A percentile compares a stretch with the other conserved stretches of the same genome.
Evolutionary conservation across 2,888 invertebrate genomes (phyloP).

Genomic region (Galeopsomyia nigrocyanea): DNA sequence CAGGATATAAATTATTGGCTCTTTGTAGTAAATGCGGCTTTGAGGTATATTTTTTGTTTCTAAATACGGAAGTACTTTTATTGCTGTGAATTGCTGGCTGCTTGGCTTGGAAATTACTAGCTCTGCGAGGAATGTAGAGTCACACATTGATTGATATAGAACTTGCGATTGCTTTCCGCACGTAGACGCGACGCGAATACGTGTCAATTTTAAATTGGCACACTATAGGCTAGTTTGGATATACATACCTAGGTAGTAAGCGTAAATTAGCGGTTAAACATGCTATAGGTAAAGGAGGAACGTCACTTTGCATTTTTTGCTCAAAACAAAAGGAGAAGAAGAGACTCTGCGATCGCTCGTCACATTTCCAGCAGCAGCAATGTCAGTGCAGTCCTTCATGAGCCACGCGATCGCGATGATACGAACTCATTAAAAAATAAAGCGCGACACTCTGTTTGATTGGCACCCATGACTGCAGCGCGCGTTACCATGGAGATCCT

Average conservation of each 20-base stretch:
- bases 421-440: slow-evolving; percentile 20
- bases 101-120: slow-evolving; percentile 27
- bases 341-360: slow-evolving; percentile 41
- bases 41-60: slow-evolving; percentile 31
- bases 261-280: slow-evolving; percentile 58
- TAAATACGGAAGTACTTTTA: slow-evolving; percentile 46
- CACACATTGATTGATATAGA: too few species aligned
- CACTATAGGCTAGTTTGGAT: neutral
- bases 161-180: too few species aligned
- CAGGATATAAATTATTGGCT: slow-evolving; percentile 59
- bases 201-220: too few species aligned
- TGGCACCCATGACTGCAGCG: slow-evolving; percentile 63
- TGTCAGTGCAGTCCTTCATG: slow-evolving; percentile 29
- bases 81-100: neutral
- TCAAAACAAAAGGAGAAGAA: slow-evolving; percentile 44
- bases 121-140: slow-evolving; percentile 21
- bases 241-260: slow-evolving; percentile 59
- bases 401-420: slow-evolving; percentile 5
- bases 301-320: slow-evolving; percentile 64
- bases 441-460: slow-evolving; percentile 44
- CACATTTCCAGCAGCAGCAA: slow-evolving; percentile 35
- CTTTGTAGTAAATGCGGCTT: slow-evolving; percentile 52
- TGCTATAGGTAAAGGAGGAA: slow-evolving; percentile 63
- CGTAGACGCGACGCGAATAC: too few species aligned
- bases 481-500: slow-evolving; percentile 58